Base-by-base conservation (phyloP, 1,140 invertebrate genomes). In the Akabosia matsudoensis region DNA sequence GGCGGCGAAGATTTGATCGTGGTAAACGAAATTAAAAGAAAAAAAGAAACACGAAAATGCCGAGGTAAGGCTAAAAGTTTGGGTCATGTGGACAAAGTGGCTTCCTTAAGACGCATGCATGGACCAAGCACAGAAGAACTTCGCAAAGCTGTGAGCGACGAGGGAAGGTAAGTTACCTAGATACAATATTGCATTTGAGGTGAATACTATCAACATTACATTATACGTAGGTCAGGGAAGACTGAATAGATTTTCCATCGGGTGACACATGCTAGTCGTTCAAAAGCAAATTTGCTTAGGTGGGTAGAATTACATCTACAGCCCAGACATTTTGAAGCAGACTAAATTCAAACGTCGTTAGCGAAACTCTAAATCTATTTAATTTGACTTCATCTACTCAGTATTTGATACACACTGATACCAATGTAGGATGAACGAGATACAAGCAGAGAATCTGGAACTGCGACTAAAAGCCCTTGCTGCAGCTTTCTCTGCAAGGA, bases 381-480 rank as follows among this genome's bases (percentile, higher is more conserved):
- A 10, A 18, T 45, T 10, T 10, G 18, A 18, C 37, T 10, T 45
- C 18, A 18, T 45, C 18, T 45, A 10, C 7, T 45, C 18, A 45
- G 7, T 18, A 45, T 45, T 18, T 45, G 37, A 7, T 18, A 45
- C 18, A 45, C 54, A 4, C 54, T 56, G 7, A 24, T 70, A 10
- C 16, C 14, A 3, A 33, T 61, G 10, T 18, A 77, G 76, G 30
- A 22, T 73, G 52, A 56, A 75, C 24, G 74, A 61, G 45, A 70
- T 30, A 1, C 72, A 75, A 64, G 76, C 79, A 2, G 61, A 51
- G 3, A 76, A 80, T 37, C 34, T 80, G 13, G 79, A 86, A 76
- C 84, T 87, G 72, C 83, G 88, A 45, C 87, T 90, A 3, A 85
- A 88, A 1, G 85, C 87, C 80, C 81, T 90, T 37, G 88, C 89